Percentiles rank a stretch among this genome's conserved stretches.
phyloP scores from a whole-genome alignment of 2,113 vertebrate species.

The Pavo muticus region DNA sequence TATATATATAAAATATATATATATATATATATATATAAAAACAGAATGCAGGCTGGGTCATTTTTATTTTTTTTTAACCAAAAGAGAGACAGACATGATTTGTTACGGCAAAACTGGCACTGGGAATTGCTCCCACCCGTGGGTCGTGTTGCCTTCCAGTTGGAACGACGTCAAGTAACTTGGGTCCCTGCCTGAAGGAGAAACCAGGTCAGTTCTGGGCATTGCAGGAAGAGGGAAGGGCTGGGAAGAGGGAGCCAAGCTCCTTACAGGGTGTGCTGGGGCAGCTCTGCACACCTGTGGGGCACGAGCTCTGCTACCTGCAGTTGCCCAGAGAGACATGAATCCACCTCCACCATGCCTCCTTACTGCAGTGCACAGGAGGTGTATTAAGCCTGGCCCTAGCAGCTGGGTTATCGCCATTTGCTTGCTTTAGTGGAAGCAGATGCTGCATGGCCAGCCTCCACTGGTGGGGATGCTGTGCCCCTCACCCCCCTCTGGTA shows the following conservation, averaged over 20 bases:
- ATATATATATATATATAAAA: slow-evolving; percentile 44
- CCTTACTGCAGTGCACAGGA: background rate
- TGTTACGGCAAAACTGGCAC: background rate
- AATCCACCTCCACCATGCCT: background rate
- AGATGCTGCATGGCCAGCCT: background rate
- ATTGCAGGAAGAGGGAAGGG: background rate
- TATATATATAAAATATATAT: slow-evolving; percentile 38
- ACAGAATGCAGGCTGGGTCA: background rate
- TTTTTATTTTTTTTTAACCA: background rate
- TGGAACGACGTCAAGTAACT: slow-evolving; percentile 11
- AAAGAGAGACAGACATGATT: background rate
- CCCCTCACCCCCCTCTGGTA: background rate
- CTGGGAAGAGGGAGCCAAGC: fast-evolving
- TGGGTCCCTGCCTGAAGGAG: background rate
- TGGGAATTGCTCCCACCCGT: fast-evolving
- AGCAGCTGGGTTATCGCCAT: background rate
- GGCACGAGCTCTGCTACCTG: fast-evolving
- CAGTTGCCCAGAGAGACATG: background rate
- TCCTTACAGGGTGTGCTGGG: background rate
- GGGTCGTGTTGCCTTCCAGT: background rate
- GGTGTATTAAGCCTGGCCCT: fast-evolving
- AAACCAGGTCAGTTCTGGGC: background rate
- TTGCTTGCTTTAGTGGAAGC: background rate
- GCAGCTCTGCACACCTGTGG: background rate
- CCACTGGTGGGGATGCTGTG: background rate